Conservation (phyloP, 2,113 vertebrate species). For the Pelmatolapia mariae region DNA sequence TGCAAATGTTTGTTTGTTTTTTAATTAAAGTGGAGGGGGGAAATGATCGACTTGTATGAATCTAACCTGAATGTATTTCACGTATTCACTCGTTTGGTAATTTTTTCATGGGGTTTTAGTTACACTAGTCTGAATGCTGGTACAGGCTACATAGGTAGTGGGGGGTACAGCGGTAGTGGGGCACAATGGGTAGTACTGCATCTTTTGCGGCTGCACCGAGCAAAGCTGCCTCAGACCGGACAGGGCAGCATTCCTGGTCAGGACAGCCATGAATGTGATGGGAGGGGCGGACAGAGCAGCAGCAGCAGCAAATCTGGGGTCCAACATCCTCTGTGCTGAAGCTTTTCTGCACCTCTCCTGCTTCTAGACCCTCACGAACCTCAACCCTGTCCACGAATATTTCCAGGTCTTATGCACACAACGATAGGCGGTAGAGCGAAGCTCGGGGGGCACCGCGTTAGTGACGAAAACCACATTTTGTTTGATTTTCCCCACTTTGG, state of each 20-base stretch:
- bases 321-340: conserved; percentile 48
- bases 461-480: background rate
- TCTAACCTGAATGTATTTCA: background rate
- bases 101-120: background rate
- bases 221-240: background rate
- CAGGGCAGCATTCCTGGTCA: conserved; percentile 38
- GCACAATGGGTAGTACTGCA: background rate
- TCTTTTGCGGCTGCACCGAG: background rate
- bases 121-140: background rate
- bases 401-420: background rate
- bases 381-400: background rate
- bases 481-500: background rate
- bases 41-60: background rate
- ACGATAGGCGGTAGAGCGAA: background rate
- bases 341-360: background rate
- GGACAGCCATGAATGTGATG: conserved; percentile 31
- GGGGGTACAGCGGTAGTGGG: background rate
- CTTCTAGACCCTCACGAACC: background rate
- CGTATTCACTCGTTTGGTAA: background rate
- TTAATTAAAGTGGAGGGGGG: background rate
- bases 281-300: conserved; percentile 53
- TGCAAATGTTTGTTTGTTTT: background rate
- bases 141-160: background rate
- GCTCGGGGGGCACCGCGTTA: background rate
- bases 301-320: conserved; percentile 25